Percentiles rank a stretch among this genome's conserved stretches.
Evolutionary conservation across 1,140 invertebrate species (phyloP).

Genomic region (Megathymus violae): DNA sequence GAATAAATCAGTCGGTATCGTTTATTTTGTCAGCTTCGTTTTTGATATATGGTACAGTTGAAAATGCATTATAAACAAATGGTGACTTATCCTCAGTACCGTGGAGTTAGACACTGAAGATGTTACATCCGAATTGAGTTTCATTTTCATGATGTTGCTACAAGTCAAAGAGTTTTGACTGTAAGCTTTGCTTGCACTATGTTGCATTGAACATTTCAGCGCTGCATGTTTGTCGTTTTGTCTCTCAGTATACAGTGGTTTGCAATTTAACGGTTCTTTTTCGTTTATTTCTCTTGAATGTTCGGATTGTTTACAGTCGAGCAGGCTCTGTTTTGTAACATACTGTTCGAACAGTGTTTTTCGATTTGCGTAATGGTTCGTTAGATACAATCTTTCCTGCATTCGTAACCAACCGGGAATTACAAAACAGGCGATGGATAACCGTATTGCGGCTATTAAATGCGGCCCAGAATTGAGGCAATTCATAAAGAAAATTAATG

Average conservation of each 20-base stretch:
- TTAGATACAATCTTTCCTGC: conserved; percentile 37
- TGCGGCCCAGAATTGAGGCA: conserved; percentile 47
- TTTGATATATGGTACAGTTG: conserved; percentile 57
- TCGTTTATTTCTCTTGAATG: conserved; percentile 50
- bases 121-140: conserved; percentile 57
- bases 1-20: conserved; percentile 52
- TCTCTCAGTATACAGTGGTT: conserved; percentile 45
- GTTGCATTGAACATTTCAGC: conserved; percentile 36
- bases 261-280: conserved; percentile 56
- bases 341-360: conserved; percentile 45
- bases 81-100: conserved; percentile 46
- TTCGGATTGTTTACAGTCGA: conserved; percentile 53
- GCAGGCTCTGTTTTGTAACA: conserved; percentile 44
- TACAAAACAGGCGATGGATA: conserved; percentile 27
- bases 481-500: conserved; percentile 75
- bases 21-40: conserved; percentile 61
- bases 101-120: conserved; percentile 38
- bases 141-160: conserved; percentile 45
- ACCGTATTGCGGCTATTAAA: conserved; percentile 36
- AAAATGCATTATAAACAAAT: conserved; percentile 60
- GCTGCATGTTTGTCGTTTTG: conserved; percentile 39
- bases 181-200: conserved; percentile 34
- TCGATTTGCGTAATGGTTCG: conserved; percentile 47
- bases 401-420: conserved; percentile 15
- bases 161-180: conserved; percentile 62